Base-by-base conservation (phyloP, 1,140 invertebrate species). In the Lepidostoma basale region DNA sequence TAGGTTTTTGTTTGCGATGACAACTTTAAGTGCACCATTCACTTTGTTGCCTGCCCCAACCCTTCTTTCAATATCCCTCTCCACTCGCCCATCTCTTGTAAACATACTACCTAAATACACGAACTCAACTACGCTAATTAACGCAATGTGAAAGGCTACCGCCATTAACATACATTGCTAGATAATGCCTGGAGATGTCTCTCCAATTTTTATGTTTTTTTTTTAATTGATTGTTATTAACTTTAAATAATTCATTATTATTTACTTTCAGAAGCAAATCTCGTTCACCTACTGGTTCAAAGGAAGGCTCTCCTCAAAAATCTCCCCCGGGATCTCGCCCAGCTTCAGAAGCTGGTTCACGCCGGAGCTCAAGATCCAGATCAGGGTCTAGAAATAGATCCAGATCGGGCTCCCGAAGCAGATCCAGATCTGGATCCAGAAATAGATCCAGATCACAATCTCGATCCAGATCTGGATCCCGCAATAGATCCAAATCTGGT, bases 301-400 rank as follows among this genome's bases (percentile, higher is more conserved):
- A 67, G 23, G 30, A 45, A 33, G 70, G 59, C 5, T 60, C 62
- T 40, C 63, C 58, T 1, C 58, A 70, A 39, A 58, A 64, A 45
- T 74, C 73, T 56, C 66, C 39, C 45, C 74, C 73, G 6, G 66
- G 71, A 25, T 74, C 72, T n/a, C 62, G 54, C 60, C 75, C 75
- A 3, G 49, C 58, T 3, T 62, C 60, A 9, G 23, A 28, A 40
- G 40, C 40, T 12, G 40, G 60, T n/a, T 62, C 62, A 14, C 16
- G 42, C 4, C 18, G 8, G 5, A 28, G 62, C 3, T 63, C 62
- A 4, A 12, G 62, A n/a, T 75, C 78, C 20, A 69, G 72, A 45
- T 79, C 78, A 1, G 65, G 74, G 47, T 83, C 82, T 5, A 78
- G 74, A 67, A 81, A 78, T n/a, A 67, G 69, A 28, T 80, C 78